Base-by-base conservation (phyloP, 1,140 invertebrate species). In the Drosophila ercepeae region DNA sequence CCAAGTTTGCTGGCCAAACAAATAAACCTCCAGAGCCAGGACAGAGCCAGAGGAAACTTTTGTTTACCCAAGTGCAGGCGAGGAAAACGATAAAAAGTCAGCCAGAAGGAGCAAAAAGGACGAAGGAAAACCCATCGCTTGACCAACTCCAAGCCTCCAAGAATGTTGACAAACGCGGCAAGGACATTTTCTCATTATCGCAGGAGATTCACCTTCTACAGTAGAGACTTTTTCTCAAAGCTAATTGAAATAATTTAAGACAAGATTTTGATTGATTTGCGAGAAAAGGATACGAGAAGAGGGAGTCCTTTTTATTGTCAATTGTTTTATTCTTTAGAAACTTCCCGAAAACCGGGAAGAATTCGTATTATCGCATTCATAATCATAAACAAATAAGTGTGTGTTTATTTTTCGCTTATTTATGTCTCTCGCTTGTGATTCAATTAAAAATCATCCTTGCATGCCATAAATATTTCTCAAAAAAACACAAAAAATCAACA, bases 1-100 rank as follows among this genome's bases (percentile, higher is more conserved):
- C 81, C 79, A 84, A 86, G 53, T 86, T 86, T 86, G 81, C 81
- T 86, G 72, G 61, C 67, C 81, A 86, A 86, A 86, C 81, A 88
- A 86, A 86, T 86, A 86, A 86, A 86, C 82, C 81, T 39, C 60
- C 82, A 65, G 73, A 61, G 59, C 49, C 46, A 23, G 44, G 16
- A 29, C 14, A 39, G 32, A 21, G 41, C 29, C 39, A 42, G 19
- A 50, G 57, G 51, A 74, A 84, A 86, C 76, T 84, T 84, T 84
- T 84, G 82, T 84, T 84, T 86, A 83, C 60, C 69, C 76, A 88
- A 88, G 68, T 76, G 82, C 73, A 86, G 71, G 63, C 45, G 50
- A 48, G 45, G 42, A 64, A 64, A 69, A 55, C 78, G 78, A 82
- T 81, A 84, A 84, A 70, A 75, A 78, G 64, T 71, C 78, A 82